Evolutionary conservation across 2,113 vertebrate genomes (phyloP).

Genomic region (Hyla sarda): DNA sequence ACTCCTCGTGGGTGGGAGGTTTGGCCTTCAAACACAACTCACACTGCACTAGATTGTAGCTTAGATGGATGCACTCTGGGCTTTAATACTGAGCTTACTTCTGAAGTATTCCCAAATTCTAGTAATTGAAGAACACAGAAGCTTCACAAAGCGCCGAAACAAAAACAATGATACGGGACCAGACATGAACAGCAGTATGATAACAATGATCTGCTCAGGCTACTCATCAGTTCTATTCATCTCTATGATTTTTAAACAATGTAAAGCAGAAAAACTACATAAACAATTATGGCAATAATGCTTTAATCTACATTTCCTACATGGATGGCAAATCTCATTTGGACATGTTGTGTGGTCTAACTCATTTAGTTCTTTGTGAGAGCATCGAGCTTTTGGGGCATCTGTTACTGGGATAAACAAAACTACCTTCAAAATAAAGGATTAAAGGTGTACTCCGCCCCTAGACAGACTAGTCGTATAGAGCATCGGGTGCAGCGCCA

Average conservation of each 20-base stretch:
- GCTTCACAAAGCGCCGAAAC: constrained; percentile 8
- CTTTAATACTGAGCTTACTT: background rate
- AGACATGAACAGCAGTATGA: background rate
- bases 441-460: too few species aligned
- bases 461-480: too few species aligned
- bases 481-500: too few species aligned
- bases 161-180: constrained; percentile 3
- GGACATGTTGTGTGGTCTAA: background rate
- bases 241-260: background rate
- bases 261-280: background rate
- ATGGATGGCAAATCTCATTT: background rate
- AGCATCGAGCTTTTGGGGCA: background rate
- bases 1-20: constrained; percentile 21
- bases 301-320: background rate
- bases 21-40: constrained; percentile 43
- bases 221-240: background rate
- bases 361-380: background rate
- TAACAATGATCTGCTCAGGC: too few species aligned
- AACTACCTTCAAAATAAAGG: background rate
- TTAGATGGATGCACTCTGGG: constrained; percentile 1
- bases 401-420: background rate
- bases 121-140: constrained; percentile 13
- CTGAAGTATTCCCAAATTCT: constrained; percentile 31
- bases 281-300: background rate
- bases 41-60: background rate